Percentiles rank a stretch among this genome's conserved stretches.
Evolutionary conservation across 2,888 invertebrate species (phyloP).

Genomic region (Aphidius colemani): DNA sequence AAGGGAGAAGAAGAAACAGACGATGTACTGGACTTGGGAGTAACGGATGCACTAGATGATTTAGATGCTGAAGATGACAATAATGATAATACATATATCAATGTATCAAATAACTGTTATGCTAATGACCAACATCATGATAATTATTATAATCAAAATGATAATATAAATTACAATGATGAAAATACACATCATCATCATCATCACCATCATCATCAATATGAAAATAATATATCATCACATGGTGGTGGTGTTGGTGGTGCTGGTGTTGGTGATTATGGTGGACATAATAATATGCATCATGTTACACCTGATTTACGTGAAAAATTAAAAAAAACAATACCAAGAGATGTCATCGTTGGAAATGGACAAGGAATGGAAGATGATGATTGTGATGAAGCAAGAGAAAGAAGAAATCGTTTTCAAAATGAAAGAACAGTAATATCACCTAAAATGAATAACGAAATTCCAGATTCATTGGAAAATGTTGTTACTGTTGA

Average conservation of each 20-base stretch:
- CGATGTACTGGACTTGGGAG: slow-evolving; percentile 60
- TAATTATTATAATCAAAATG: slow-evolving; percentile 46
- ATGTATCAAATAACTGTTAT: slow-evolving; percentile 50
- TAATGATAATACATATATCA: slow-evolving; percentile 47
- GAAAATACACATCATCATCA: slow-evolving; percentile 1
- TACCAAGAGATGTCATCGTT: slow-evolving; percentile 38
- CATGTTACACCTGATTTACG: slow-evolving; percentile 48
- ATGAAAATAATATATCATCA: slow-evolving; percentile 35
- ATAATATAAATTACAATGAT: slow-evolving; percentile 36
- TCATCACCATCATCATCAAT: slow-evolving; percentile 26
- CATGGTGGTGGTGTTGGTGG: no score
- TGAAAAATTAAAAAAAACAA: slow-evolving; percentile 52
- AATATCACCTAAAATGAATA: slow-evolving; percentile 51
- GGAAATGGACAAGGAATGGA: slow-evolving; percentile 48
- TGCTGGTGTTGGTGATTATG: background rate
- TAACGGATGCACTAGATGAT: slow-evolving; percentile 58
- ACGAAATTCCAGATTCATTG: slow-evolving; percentile 55
- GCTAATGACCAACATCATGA: slow-evolving; percentile 42
- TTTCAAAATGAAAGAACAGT: slow-evolving; percentile 54
- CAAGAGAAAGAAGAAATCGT: slow-evolving; percentile 52
- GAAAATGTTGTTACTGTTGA: slow-evolving; percentile 55
- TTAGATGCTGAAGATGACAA: slow-evolving; percentile 58
- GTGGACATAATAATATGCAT: slow-evolving; percentile 33
- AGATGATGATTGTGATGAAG: slow-evolving; percentile 55
- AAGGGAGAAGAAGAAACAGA: slow-evolving; percentile 60